Evolutionary conservation across 2,113 vertebrate genomes (phyloP).

Genomic region (Heteronetta atricapilla): DNA sequence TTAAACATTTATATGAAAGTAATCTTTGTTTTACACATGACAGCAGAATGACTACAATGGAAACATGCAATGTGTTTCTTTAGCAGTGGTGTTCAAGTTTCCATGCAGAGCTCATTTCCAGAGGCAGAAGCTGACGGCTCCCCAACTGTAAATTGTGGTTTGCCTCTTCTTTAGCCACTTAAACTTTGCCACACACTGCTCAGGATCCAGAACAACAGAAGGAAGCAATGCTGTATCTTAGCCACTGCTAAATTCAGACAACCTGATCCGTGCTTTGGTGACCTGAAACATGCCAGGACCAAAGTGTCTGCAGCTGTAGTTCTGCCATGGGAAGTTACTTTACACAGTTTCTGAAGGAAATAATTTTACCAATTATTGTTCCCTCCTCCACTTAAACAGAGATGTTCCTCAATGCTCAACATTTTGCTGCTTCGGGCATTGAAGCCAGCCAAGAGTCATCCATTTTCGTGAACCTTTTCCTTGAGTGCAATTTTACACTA

Average conservation of each 20-base stretch:
- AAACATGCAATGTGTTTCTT: background rate
- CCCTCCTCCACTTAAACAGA: background rate
- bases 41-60: background rate
- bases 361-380: background rate
- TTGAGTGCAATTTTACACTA: background rate
- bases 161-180: slow-evolving; percentile 15
- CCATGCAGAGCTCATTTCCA: background rate
- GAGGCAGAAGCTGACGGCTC: slow-evolving; percentile 5
- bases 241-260: background rate
- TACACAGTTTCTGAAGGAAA: background rate
- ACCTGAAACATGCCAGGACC: background rate
- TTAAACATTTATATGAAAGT: background rate
- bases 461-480: background rate
- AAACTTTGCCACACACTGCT: background rate
- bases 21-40: slow-evolving; percentile 15
- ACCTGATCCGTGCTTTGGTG: background rate
- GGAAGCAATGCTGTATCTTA: background rate
- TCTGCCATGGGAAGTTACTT: background rate
- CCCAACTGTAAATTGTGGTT: background rate
- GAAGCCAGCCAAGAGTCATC: background rate
- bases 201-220: background rate
- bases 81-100: background rate
- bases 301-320: background rate
- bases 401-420: background rate
- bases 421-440: background rate